phyloP scores from a whole-genome alignment of 2,797 vertebrate genomes.

The Sternotherus odoratus region DNA sequence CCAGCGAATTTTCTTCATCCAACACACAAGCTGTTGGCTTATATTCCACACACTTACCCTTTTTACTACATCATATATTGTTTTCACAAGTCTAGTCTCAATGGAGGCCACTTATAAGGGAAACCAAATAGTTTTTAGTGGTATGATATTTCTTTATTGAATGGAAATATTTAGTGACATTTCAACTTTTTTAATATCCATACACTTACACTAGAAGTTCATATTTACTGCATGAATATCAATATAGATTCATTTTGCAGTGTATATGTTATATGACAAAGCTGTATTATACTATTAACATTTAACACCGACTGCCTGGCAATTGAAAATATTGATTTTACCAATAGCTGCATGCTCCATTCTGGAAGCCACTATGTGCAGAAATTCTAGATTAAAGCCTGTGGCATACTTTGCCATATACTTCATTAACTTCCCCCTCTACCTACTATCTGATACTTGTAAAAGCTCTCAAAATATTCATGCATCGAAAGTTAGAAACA shows the following conservation, averaged over 20 bases:
- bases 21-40: background rate
- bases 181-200: slow-evolving; percentile 30
- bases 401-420: background rate
- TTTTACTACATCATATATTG: slow-evolving; percentile 47
- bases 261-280: background rate
- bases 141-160: slow-evolving; percentile 39
- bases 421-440: background rate
- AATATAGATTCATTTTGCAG: slow-evolving; percentile 29
- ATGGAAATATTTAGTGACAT: slow-evolving; percentile 34
- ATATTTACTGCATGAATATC: background rate
- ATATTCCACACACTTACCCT: slow-evolving; percentile 19
- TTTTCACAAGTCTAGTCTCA: slow-evolving; percentile 36
- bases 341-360: background rate
- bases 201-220: slow-evolving; percentile 37
- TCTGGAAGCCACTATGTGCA: background rate
- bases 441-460: background rate
- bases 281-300: background rate
- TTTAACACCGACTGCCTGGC: background rate
- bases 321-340: slow-evolving; percentile 11
- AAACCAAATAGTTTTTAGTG: slow-evolving; percentile 4
- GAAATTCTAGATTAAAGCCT: background rate
- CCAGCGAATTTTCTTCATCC: slow-evolving; percentile 28
- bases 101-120: background rate
- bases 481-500: background rate
- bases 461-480: background rate